phyloP scores from a whole-genome alignment of 2,888 invertebrate species.

The Kuschelorhynchus macadamiae region DNA sequence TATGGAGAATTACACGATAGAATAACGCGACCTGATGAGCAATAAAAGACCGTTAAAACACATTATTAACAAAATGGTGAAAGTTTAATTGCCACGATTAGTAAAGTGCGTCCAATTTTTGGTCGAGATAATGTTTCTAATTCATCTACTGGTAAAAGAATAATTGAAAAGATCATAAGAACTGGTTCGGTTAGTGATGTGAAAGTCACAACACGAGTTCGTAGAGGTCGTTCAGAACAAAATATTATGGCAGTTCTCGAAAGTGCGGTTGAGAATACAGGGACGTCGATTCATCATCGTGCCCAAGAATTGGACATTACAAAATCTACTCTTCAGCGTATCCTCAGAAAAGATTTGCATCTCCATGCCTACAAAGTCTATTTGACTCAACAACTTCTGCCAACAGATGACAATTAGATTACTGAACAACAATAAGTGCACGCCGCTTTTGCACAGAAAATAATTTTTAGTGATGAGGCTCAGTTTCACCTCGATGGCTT shows the following conservation, averaged over 20 bases:
- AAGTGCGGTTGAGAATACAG: constrained; percentile 46
- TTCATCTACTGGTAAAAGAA: constrained; percentile 24
- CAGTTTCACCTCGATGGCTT: neutral
- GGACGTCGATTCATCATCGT: neutral
- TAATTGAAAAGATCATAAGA: constrained; percentile 24
- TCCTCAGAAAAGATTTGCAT: neutral
- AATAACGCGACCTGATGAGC: too few species aligned
- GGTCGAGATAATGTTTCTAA: constrained; percentile 17
- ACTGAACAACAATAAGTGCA: too few species aligned
- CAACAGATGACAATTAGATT: too few species aligned
- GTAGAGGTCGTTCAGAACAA: constrained; percentile 31
- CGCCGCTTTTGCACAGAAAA: too few species aligned
- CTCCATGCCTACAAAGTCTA: constrained; percentile 2
- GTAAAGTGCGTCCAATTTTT: constrained; percentile 18
- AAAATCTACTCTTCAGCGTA: neutral
- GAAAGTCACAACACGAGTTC: constrained; percentile 8
- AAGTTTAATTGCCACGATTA: constrained; percentile 20
- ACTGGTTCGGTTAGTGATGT: constrained; percentile 28
- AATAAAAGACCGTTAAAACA: too few species aligned
- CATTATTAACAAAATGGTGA: constrained; percentile 33
- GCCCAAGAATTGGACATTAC: neutral
- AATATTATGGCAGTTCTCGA: constrained; percentile 49
- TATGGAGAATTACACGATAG: too few species aligned
- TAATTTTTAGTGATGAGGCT: neutral
- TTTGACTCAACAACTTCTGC: neutral